Conservation (phyloP, 2,888 invertebrate genomes). For the Hyposoter dolosus region DNA sequence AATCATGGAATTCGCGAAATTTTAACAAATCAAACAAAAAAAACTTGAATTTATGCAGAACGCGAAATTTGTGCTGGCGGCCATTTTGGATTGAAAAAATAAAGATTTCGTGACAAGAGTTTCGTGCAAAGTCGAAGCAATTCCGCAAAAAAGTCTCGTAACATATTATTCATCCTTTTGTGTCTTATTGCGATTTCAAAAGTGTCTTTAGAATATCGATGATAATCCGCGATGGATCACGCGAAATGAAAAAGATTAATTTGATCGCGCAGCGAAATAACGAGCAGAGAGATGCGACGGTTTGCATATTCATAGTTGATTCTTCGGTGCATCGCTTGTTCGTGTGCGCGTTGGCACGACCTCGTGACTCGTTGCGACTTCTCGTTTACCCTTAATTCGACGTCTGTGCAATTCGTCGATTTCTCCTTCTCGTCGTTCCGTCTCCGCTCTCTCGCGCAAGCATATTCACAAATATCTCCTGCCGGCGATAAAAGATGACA, state of each 20-base stretch:
- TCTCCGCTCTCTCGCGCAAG: constrained; percentile 33
- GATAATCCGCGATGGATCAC: constrained; percentile 61
- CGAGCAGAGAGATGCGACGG: constrained; percentile 11
- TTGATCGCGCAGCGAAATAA: constrained; percentile 30
- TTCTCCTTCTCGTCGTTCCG: constrained; percentile 40
- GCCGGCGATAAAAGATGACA: constrained; percentile 20
- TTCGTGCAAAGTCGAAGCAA: constrained; percentile 1
- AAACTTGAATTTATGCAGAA: no score
- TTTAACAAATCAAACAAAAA: no score
- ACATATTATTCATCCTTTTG: background rate
- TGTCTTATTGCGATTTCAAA: background rate
- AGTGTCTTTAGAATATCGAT: constrained; percentile 18
- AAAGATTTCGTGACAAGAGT: constrained; percentile 46
- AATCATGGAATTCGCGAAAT: no score
- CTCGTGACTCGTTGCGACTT: constrained; percentile 64
- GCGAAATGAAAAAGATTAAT: constrained; percentile 31
- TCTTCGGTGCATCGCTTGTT: constrained; percentile 30
- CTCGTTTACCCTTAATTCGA: constrained; percentile 69
- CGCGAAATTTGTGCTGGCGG: no score
- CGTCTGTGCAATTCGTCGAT: constrained; percentile 62
- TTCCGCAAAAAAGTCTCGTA: background rate
- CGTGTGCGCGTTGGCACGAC: constrained; percentile 51
- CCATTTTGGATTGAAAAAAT: constrained; percentile 49
- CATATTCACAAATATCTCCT: constrained; percentile 64
- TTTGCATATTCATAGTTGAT: constrained; percentile 8